These are phyloP conservation scores for Brachyhypopomus occidentalis DNA, from an alignment of 2,113 vertebrate species.

Conservation along the genomic window DNA sequence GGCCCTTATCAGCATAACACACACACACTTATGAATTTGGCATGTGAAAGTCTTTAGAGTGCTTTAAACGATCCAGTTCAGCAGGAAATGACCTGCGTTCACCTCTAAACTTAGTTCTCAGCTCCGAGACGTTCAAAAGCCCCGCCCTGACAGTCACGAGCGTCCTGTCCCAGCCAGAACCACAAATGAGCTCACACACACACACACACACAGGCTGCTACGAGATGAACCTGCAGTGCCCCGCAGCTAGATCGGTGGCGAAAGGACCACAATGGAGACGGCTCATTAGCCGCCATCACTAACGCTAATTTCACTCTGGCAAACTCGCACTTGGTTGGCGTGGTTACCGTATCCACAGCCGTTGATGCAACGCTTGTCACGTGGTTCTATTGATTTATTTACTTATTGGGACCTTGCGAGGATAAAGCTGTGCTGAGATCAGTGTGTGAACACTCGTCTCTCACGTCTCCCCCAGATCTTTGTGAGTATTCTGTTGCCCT, in stretches of 20 bases:
- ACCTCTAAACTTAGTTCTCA: slow-evolving; percentile 32
- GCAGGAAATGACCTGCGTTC: slow-evolving; percentile 32
- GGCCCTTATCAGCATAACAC: background rate
- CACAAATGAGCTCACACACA: background rate
- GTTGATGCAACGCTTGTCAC: background rate
- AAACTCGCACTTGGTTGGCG: slow-evolving; percentile 17
- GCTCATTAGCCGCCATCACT: slow-evolving; percentile 40
- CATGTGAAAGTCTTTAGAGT: background rate
- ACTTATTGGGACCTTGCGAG: too few relatives aligned
- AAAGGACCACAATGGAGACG: slow-evolving; percentile 31
- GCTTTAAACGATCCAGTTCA: slow-evolving; percentile 42
- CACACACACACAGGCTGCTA: background rate
- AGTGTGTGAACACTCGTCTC: too few relatives aligned
- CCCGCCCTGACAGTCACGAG: slow-evolving; percentile 28
- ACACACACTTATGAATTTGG: slow-evolving; percentile 15
- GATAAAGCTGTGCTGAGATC: too few relatives aligned
- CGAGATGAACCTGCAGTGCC: slow-evolving; percentile 43
- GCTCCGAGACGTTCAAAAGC: background rate
- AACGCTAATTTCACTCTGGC: slow-evolving; percentile 39
- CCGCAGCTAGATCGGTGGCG: slow-evolving; percentile 19
- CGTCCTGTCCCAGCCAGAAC: slow-evolving; percentile 2
- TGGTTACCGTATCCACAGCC: background rate
- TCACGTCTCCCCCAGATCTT: too few relatives aligned
- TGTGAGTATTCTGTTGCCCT: too few relatives aligned
- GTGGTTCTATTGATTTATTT: background rate